Percentiles rank a stretch among this genome's conserved stretches.
Evolutionary conservation across 2,888 invertebrate genomes (phyloP).

Genomic region (Ariolimax columbianus): DNA sequence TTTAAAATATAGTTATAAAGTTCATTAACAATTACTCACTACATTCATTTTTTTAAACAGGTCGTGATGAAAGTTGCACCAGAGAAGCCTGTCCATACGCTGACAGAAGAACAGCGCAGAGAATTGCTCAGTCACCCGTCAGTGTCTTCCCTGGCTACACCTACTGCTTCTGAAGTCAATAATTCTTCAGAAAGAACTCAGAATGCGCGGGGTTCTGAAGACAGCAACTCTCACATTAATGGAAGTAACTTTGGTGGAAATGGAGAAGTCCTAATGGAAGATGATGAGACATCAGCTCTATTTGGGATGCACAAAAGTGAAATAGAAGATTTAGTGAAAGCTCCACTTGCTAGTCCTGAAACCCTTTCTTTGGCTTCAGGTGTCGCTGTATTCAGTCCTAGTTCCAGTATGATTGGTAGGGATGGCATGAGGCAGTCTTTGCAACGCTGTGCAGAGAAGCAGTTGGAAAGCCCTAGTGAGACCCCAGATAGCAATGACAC

Average conservation of each 20-base stretch:
- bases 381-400: conserved; percentile 80
- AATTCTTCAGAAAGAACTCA: conserved; percentile 36
- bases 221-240: conserved; percentile 36
- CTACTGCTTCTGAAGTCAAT: conserved; percentile 40
- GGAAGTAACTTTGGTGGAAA: conserved; percentile 25
- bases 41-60: conserved; percentile 60
- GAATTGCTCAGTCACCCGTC: conserved; percentile 62
- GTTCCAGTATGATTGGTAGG: conserved; percentile 55
- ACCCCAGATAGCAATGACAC: conserved; percentile 3
- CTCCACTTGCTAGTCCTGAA: conserved; percentile 90
- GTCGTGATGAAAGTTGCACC: conserved; percentile 84
- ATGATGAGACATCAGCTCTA: conserved; percentile 22
- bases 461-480: conserved; percentile 47
- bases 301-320: conserved; percentile 33
- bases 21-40: not conserved
- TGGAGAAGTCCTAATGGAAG: conserved; percentile 35
- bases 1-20: not conserved
- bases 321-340: conserved; percentile 75
- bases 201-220: conserved; percentile 40
- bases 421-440: conserved; percentile 57
- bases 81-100: conserved; percentile 83
- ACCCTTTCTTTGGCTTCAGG: conserved; percentile 90
- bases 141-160: conserved; percentile 69
- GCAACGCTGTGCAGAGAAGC: conserved; percentile 56
- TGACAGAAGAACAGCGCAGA: conserved; percentile 70